Conservation (phyloP, 2,797 vertebrate genomes). For the Argya squamiceps region DNA sequence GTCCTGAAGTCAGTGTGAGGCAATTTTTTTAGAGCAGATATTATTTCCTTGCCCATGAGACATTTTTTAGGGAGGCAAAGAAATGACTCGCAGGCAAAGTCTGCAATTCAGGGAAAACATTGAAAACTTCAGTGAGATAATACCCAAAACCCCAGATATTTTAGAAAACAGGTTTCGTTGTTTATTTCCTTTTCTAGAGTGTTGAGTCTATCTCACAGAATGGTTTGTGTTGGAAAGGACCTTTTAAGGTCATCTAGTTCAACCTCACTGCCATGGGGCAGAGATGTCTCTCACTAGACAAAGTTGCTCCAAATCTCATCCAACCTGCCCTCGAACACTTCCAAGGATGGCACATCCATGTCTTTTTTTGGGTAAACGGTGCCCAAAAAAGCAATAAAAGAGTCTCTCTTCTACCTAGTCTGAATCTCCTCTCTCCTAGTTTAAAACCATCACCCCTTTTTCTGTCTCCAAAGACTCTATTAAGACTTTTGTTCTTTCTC, state of each 20-base stretch:
- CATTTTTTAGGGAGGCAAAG: neutral
- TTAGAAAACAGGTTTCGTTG: neutral
- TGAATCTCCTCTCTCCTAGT: neutral
- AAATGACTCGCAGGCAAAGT: neutral
- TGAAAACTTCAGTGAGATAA: neutral
- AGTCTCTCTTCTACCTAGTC: neutral
- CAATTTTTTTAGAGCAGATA: neutral
- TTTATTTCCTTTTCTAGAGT: neutral
- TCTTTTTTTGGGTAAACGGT: neutral
- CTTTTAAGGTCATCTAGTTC: neutral
- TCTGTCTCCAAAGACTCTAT: neutral
- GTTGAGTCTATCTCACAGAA: neutral
- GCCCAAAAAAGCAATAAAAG: neutral
- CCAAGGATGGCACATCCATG: neutral
- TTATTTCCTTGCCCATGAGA: neutral
- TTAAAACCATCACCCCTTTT: neutral
- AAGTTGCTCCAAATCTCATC: neutral
- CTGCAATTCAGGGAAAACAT: neutral
- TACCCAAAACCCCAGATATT: neutral
- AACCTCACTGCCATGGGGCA: fast-evolving
- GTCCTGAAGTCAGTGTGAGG: neutral
- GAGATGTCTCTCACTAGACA: neutral
- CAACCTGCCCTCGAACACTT: fast-evolving
- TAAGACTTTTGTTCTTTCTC: neutral
- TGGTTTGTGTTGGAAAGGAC: neutral